These are phyloP conservation scores for Chironomus striatipennis DNA, from an alignment of 1,140 invertebrate species.

Conservation along the genomic window DNA sequence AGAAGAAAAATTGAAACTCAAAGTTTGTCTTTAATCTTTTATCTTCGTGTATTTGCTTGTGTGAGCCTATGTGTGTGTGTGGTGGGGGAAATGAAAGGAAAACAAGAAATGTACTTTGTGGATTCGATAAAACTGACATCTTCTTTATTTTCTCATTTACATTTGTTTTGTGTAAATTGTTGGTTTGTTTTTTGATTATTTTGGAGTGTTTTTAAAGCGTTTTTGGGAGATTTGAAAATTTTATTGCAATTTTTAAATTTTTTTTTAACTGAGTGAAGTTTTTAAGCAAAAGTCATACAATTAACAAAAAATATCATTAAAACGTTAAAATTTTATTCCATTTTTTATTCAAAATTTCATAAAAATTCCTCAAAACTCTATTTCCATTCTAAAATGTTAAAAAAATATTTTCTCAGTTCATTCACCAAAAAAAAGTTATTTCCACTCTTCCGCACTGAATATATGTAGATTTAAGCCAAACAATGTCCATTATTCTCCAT, in stretches of 20 bases:
- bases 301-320: not conserved
- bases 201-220: too few species aligned
- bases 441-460: not conserved
- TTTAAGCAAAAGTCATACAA: not conserved
- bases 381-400: not conserved
- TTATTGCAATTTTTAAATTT: not conserved
- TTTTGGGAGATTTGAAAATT: not conserved
- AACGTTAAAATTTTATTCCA: not conserved
- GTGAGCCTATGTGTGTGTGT: too few species aligned
- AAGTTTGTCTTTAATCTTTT: too few species aligned
- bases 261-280: not conserved
- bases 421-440: not conserved
- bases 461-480: not conserved
- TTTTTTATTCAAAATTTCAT: not conserved
- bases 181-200: too few species aligned
- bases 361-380: not conserved
- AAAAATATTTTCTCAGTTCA: not conserved
- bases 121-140: too few species aligned
- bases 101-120: too few species aligned
- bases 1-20: too few species aligned
- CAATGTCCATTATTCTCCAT: conserved; percentile 21
- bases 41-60: too few species aligned
- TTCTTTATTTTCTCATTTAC: too few species aligned
- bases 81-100: too few species aligned
- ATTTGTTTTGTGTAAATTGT: too few species aligned